Percentiles rank a stretch among this genome's conserved stretches.
Evolutionary conservation across 1,140 invertebrate genomes (phyloP).

Genomic region (Hestina assimilis): DNA sequence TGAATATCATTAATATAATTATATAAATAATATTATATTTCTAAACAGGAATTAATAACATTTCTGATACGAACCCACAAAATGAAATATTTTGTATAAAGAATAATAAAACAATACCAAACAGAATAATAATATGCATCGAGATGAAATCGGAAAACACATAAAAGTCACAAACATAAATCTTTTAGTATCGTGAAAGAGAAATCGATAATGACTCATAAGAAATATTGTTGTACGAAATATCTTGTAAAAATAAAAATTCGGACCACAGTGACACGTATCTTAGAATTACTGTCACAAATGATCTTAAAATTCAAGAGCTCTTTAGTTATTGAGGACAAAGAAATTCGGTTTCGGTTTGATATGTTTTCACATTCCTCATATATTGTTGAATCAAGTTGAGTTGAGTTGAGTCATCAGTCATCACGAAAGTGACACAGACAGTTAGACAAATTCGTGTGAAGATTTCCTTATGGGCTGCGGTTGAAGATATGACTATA

Average conservation of each 20-base stretch:
- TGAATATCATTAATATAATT: no score
- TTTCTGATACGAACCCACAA: no score
- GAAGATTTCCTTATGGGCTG: slow-evolving; percentile 12
- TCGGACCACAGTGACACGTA: no score
- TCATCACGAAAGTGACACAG: slow-evolving; percentile 21
- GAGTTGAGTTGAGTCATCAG: no score
- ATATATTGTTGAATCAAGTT: slow-evolving; percentile 6
- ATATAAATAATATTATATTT: no score
- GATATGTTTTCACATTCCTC: slow-evolving; percentile 19
- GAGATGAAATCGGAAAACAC: not conserved
- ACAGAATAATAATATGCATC: not conserved
- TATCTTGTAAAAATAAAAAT: no score
- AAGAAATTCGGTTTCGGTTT: slow-evolving; percentile 9
- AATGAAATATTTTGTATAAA: no score
- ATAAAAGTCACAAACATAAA: not conserved
- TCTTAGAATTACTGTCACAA: not conserved
- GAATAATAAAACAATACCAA: not conserved
- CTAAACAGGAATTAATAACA: no score
- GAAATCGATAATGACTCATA: not conserved
- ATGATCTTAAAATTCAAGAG: not conserved
- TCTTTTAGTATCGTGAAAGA: not conserved
- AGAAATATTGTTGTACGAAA: no score
- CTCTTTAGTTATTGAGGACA: slow-evolving; percentile 12
- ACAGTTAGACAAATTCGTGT: slow-evolving; percentile 22
- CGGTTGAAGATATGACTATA: no score